These are phyloP conservation scores for Listronotus bonariensis DNA, from an alignment of 1,140 invertebrate genomes.

Conservation along the genomic window DNA sequence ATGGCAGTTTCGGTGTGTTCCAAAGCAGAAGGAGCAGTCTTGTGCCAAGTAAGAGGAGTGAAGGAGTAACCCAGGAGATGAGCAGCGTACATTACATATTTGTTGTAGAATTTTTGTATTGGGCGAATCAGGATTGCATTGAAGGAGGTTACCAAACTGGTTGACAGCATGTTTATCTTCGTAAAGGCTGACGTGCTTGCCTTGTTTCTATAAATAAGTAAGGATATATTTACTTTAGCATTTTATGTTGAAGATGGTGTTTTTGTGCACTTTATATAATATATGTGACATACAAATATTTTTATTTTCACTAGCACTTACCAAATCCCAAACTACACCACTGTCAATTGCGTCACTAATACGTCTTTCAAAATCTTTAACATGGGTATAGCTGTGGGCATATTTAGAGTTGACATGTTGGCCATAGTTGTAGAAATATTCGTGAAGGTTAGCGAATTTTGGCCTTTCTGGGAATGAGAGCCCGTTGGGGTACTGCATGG, in stretches of 20 bases:
- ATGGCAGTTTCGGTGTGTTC: conserved; percentile 63
- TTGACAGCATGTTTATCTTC: conserved; percentile 51
- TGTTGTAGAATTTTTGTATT: conserved; percentile 64
- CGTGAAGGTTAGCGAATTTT: conserved; percentile 54
- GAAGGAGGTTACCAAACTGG: conserved; percentile 60
- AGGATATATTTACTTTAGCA: too few species aligned
- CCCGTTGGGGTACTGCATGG: conserved; percentile 68
- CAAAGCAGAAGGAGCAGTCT: conserved; percentile 50
- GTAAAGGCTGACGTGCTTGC: conserved; percentile 51
- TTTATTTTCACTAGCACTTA: conserved; percentile 27
- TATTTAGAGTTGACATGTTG: conserved; percentile 33
- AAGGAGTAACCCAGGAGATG: conserved; percentile 53
- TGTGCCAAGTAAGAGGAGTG: conserved; percentile 53
- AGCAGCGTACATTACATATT: conserved; percentile 57
- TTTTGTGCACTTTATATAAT: too few species aligned
- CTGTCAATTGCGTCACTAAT: conserved; percentile 59
- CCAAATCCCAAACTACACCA: conserved; percentile 52
- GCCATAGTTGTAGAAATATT: conserved; percentile 51
- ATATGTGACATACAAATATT: too few species aligned
- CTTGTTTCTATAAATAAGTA: conserved; percentile 40
- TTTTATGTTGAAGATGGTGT: too few species aligned
- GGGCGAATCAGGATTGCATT: conserved; percentile 59
- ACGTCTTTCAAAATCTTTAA: conserved; percentile 53
- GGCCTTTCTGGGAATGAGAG: conserved; percentile 66
- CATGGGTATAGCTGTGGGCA: conserved; percentile 32